phyloP scores from a whole-genome alignment of 2,797 vertebrate species.

The Parauchenoglanis ngamensis region DNA sequence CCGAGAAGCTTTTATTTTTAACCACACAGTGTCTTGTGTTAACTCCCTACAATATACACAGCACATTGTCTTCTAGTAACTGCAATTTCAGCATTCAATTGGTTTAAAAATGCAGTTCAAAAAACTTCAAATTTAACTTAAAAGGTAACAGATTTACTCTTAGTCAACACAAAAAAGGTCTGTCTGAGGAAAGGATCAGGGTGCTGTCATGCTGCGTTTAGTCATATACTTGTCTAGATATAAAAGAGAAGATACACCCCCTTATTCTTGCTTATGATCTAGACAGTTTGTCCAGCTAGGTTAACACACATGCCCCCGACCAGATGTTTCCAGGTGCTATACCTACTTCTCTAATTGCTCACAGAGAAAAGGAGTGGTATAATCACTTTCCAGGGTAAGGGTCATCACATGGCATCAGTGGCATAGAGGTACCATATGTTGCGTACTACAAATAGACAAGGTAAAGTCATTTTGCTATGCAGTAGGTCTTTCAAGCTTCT shows the following conservation, averaged over 20 bases:
- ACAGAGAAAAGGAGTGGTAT: not conserved
- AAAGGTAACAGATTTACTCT: not conserved
- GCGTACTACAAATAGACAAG: not conserved
- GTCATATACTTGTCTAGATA: not conserved
- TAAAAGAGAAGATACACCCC: not conserved
- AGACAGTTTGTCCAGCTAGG: not conserved
- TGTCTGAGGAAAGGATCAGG: not conserved
- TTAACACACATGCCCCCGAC: not conserved
- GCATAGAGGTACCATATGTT: not conserved
- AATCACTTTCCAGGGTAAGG: not conserved
- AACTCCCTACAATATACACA: not conserved
- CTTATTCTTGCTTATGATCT: not conserved
- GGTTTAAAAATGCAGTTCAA: not conserved
- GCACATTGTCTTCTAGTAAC: not conserved
- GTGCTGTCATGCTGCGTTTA: not conserved
- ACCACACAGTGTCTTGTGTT: not conserved
- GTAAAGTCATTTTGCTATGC: not conserved
- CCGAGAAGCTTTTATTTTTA: slow-evolving; percentile 22
- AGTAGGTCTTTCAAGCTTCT: not conserved
- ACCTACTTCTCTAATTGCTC: not conserved
- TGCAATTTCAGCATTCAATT: not conserved
- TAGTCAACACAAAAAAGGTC: not conserved
- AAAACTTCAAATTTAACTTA: not conserved
- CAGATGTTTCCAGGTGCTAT: slow-evolving; percentile 5
- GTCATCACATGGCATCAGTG: not conserved